Conservation (phyloP, 2,113 vertebrate species). For the Phaethornis superciliosus region DNA sequence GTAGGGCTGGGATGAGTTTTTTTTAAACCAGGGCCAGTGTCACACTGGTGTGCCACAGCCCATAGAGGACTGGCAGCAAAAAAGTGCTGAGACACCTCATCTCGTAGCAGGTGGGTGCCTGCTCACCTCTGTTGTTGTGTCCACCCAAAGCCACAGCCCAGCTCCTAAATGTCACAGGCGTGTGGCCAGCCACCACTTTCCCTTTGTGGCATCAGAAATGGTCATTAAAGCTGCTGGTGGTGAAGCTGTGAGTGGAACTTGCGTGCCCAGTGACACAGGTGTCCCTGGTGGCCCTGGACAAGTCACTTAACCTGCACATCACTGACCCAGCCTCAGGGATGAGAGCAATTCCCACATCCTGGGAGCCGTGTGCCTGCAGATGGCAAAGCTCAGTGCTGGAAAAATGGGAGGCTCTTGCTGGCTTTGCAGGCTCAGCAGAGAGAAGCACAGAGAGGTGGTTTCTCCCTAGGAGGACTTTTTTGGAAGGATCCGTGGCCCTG, state of each 20-base stretch:
- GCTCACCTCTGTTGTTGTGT: rapidly evolving
- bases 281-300: background rate
- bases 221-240: background rate
- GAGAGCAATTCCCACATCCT: background rate
- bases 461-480: rapidly evolving
- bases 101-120: background rate
- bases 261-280: rapidly evolving
- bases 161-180: background rate
- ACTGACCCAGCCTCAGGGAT: background rate
- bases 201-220: rapidly evolving
- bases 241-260: rapidly evolving
- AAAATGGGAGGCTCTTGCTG: background rate
- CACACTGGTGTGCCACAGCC: background rate
- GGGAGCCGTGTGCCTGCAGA: rapidly evolving
- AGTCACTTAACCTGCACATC: background rate
- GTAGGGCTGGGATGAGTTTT: rapidly evolving
- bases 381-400: background rate
- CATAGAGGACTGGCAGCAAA: background rate
- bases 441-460: background rate
- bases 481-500: background rate
- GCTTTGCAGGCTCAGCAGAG: rapidly evolving
- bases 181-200: rapidly evolving
- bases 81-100: background rate
- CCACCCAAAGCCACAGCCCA: background rate
- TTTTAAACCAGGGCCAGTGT: background rate